These are phyloP conservation scores for Dascillus cervinus DNA, from an alignment of 2,888 invertebrate species.

Conservation along the genomic window DNA sequence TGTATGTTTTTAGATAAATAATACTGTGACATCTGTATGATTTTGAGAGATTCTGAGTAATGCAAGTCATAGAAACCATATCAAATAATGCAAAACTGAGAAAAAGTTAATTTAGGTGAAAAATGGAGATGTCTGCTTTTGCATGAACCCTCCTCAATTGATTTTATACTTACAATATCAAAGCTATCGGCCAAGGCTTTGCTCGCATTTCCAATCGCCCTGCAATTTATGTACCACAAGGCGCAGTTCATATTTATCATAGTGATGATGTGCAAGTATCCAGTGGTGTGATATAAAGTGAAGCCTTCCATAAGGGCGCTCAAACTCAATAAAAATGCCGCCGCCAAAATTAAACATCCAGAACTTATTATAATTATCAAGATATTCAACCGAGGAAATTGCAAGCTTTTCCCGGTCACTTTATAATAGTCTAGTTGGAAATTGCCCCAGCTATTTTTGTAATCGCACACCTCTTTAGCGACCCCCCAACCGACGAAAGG, in stretches of 20 bases:
- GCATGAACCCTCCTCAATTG: neutral
- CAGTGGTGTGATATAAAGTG: slow-evolving; percentile 53
- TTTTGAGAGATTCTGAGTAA: too few relatives aligned
- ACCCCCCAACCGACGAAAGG: slow-evolving; percentile 66
- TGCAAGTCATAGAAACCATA: too few relatives aligned
- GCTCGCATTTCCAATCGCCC: slow-evolving; percentile 55
- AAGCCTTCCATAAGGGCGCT: slow-evolving; percentile 57
- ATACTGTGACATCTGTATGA: too few relatives aligned
- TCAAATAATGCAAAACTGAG: too few relatives aligned
- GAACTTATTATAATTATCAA: slow-evolving; percentile 54
- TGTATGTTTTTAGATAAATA: too few relatives aligned
- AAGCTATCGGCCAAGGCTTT: slow-evolving; percentile 37
- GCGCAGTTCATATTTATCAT: slow-evolving; percentile 69
- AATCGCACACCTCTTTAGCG: slow-evolving; percentile 58
- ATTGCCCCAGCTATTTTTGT: slow-evolving; percentile 61
- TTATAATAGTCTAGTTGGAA: slow-evolving; percentile 51
- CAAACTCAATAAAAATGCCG: slow-evolving; percentile 52
- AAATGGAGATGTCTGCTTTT: too few relatives aligned
- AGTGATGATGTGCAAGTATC: slow-evolving; percentile 59
- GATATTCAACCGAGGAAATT: slow-evolving; percentile 54
- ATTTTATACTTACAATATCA: slow-evolving; percentile 27
- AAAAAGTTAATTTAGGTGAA: too few relatives aligned
- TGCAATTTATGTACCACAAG: slow-evolving; percentile 62
- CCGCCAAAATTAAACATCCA: slow-evolving; percentile 54
- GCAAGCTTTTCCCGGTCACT: slow-evolving; percentile 49